Percentiles rank a stretch among this genome's conserved stretches.
phyloP scores from a whole-genome alignment of 2,797 vertebrate genomes.

The Rousettus madagascariensis region DNA sequence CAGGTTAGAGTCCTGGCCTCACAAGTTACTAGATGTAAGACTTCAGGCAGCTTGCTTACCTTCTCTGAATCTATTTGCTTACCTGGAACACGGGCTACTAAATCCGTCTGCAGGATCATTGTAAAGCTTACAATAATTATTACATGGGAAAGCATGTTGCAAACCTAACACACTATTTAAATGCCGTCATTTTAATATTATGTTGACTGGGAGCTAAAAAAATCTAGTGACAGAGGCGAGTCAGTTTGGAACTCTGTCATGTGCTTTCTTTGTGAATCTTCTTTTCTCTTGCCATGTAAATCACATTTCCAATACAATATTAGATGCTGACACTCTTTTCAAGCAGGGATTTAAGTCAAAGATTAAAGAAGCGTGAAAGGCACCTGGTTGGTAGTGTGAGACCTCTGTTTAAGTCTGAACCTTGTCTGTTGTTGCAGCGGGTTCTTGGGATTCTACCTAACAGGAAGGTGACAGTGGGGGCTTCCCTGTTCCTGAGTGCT shows the following conservation, averaged over 20 bases:
- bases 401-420: not conserved
- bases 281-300: not conserved
- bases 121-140: not conserved
- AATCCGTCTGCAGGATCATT: not conserved
- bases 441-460: not conserved
- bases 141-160: not conserved
- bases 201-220: not conserved
- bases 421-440: accelerated
- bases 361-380: not conserved
- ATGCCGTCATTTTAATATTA: not conserved
- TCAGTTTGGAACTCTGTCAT: not conserved
- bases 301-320: not conserved
- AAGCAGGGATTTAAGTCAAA: not conserved
- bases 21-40: not conserved
- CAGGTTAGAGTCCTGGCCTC: not conserved
- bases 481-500: not conserved
- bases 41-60: not conserved
- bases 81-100: not conserved
- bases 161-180: not conserved
- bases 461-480: not conserved
- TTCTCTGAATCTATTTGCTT: not conserved
- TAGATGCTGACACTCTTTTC: not conserved
- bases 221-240: not conserved
- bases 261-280: not conserved
- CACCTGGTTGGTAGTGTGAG: not conserved